These are phyloP conservation scores for Rana temporaria DNA, from an alignment of 2,113 vertebrate species.

Conservation along the genomic window DNA sequence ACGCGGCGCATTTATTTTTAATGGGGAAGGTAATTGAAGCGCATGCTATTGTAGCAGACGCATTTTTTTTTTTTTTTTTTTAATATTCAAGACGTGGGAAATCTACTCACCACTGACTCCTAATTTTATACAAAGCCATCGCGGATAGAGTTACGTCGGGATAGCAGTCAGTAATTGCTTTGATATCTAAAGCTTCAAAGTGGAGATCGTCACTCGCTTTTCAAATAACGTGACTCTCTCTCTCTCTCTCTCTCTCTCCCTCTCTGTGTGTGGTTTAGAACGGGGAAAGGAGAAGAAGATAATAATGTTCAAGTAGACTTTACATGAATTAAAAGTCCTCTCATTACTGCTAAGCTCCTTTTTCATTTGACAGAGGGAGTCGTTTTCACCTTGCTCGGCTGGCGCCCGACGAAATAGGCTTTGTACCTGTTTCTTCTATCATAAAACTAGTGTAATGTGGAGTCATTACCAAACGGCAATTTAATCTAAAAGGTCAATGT, in stretches of 20 bases:
- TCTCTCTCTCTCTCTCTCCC: too few relatives aligned
- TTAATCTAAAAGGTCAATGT: too few relatives aligned
- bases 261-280: background rate
- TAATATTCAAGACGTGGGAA: conserved; percentile 23
- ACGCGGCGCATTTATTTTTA: conserved; percentile 70
- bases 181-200: conserved; percentile 40
- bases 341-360: too few relatives aligned
- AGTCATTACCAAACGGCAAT: too few relatives aligned
- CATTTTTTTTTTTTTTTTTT: too few relatives aligned
- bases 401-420: too few relatives aligned
- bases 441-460: too few relatives aligned
- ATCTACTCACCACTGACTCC: background rate
- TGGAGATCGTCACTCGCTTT: background rate
- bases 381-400: too few relatives aligned
- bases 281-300: background rate
- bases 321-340: conserved; percentile 7
- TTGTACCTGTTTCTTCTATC: too few relatives aligned
- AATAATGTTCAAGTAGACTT: conserved; percentile 28
- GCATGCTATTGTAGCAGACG: conserved; percentile 32
- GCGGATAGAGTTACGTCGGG: background rate
- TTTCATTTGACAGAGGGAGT: too few relatives aligned
- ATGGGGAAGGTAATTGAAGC: conserved; percentile 56
- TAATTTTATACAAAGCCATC: conserved; percentile 37
- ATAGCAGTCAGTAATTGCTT: conserved; percentile 14
- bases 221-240: background rate